Base-by-base conservation (phyloP, 2,888 invertebrate species). In the Zootermopsis nevadensis region DNA sequence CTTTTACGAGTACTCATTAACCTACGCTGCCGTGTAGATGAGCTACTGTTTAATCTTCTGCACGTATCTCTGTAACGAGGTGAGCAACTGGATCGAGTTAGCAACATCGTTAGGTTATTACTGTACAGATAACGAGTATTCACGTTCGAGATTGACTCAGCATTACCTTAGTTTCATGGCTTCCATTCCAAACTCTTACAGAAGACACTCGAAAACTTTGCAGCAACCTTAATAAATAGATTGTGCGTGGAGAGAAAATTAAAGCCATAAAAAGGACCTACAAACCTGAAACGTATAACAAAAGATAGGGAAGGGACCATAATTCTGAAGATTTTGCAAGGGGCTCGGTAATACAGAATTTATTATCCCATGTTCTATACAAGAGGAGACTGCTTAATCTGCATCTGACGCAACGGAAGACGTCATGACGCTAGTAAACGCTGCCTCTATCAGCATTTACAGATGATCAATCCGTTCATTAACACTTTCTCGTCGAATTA, bases 201-300 rank as follows among this genome's bases (percentile, higher is more conserved):
- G 69, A 69, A 69, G 33, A 33, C 22, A 69, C 69, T 69, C 69
- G 31, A 69, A 33, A 69, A 69, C 33, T 69, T 69, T 69, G 33
- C 69, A 69, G 69, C 33, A 33, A 15, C 31, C 69, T 69, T 69
- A 69, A 69, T 69, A 69, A 69, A 69, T 69, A 69, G 69, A 69
- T 69, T 69, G 33, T 69, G 69, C 69, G 33, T 69, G 69, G 15
- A 69, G 69, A 69, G 69, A 69, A 69, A 69, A 69, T 69, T 69
- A 33, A 69, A 69, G 69, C 31, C 30, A 33, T 69, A 69, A 69
- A 69, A 69, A 33, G 27, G n/a, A 33, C 33, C 69, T 69, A 69
- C 69, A 69, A 69, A 69, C 33, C 69, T 69, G 33, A 69, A 31
- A 33, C 69, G 33, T 69, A 69, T 69, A 69, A 69, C 69, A 31